These are phyloP conservation scores for Syndactyla subalaris DNA, from an alignment of 2,797 vertebrate species.

Conservation along the genomic window DNA sequence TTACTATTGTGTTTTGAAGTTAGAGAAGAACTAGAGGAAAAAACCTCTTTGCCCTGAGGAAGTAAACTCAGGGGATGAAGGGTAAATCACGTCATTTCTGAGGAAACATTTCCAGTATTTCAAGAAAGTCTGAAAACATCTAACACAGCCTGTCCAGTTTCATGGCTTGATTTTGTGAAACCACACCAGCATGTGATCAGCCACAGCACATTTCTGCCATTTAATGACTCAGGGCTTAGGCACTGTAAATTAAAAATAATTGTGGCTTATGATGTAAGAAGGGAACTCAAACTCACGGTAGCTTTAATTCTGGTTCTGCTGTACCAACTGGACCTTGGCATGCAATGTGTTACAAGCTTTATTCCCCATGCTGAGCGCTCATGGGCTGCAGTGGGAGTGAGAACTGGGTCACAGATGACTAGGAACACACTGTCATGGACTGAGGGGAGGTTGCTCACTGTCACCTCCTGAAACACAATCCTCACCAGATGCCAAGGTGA, in stretches of 20 bases:
- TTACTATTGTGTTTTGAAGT: neutral
- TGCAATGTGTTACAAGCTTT: neutral
- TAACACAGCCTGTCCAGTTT: neutral
- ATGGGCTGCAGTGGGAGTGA: neutral
- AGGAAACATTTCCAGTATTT: neutral
- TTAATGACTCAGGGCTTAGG: neutral
- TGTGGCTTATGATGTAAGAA: neutral
- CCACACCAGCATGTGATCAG: neutral
- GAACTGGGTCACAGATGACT: neutral
- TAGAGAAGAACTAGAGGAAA: neutral
- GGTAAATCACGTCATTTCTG: neutral
- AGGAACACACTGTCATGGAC: neutral
- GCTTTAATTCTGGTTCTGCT: neutral
- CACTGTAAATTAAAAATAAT: neutral
- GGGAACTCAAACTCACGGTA: neutral
- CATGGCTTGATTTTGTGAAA: neutral
- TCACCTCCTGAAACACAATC: neutral
- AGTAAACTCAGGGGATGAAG: neutral
- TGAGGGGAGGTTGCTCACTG: neutral
- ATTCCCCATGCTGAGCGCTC: neutral
- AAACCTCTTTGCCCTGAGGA: neutral
- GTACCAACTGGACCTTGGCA: neutral
- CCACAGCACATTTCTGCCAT: neutral
- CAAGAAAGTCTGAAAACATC: neutral
- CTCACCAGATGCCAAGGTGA: neutral